Base-by-base conservation (phyloP, 2,797 vertebrate species). In the Xiphorhynchus erythropygius region DNA sequence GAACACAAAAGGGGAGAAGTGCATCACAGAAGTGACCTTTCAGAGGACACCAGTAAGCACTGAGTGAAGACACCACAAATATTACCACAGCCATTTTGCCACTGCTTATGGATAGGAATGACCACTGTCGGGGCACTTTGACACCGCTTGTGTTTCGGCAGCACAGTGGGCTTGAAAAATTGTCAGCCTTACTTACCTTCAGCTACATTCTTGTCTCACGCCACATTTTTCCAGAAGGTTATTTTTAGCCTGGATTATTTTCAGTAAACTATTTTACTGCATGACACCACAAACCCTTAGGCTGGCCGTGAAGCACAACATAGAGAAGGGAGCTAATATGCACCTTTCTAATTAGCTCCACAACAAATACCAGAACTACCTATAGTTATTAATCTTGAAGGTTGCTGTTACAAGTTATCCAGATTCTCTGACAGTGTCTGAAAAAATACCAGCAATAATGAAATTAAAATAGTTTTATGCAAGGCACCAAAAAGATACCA, bases 211-310 rank as follows among this genome's bases (percentile, higher is more conserved):
- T 44, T 3, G 2, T 67, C 23, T 86, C 69, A n/a, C 24, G 18
- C 37, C 53, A 49, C 17, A 8, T 55, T 81, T 89, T 83, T 87
- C 44, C 65, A 75, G 65, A 60, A 41, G 41, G 89, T 53, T 92
- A 94, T 86, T 94, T 93, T 93, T 86, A 94, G 65, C 69, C 41
- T 78, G 49, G 32, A 81, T 92, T 86, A 88, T 74, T 88, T 88
- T 63, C 60, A 67, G 65, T 32, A 41, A 92, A 60, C 25, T 92
- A n/a, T 81, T 90, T 55, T 30, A 53, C 50, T 73, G 41, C 56
- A 73, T 76, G 46, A 57, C 30, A 69, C 13, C 39, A 67, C 41
- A 82, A 91, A 76, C 46, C 55, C 55, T 87, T 46, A 82, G 63
- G 73, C 73, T 67, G 41, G 27, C 35, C 67, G 11, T n/a, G 81